Percentiles rank a stretch among this genome's conserved stretches.
phyloP scores from a whole-genome alignment of 1,140 invertebrate genomes.

The Watersipora subatra region DNA sequence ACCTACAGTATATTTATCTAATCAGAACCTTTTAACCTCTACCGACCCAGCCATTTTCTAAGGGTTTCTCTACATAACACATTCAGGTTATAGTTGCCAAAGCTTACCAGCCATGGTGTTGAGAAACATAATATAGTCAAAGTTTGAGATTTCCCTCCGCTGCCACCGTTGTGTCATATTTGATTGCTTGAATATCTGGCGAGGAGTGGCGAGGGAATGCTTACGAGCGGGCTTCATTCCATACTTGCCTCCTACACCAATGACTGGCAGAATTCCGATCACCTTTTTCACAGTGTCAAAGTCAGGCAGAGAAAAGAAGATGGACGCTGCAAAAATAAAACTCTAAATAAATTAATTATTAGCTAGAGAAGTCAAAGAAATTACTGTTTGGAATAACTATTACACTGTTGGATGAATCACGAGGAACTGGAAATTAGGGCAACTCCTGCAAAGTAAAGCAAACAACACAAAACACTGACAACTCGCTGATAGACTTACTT shows the following conservation, averaged over 20 bases:
- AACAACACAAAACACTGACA: too few species aligned
- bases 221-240: conserved; percentile 90
- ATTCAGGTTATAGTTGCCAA: too few species aligned
- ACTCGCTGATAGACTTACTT: conserved; percentile 52
- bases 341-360: too few species aligned
- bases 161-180: conserved; percentile 99
- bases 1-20: too few species aligned
- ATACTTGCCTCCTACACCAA: conserved; percentile 99
- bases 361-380: too few species aligned
- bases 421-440: too few species aligned
- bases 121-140: conserved; percentile 98
- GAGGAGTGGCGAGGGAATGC: conserved; percentile 93
- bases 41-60: too few species aligned
- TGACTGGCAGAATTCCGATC: conserved; percentile 87
- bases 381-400: too few species aligned
- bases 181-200: conserved; percentile 92
- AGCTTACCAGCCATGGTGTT: conserved; percentile 95
- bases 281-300: conserved; percentile 94
- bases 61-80: too few species aligned
- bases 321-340: conserved; percentile 61
- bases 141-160: conserved; percentile 93
- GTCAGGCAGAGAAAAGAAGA: conserved; percentile 95
- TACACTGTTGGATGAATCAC: too few species aligned
- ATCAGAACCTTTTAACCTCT: too few species aligned
- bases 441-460: too few species aligned